Evolutionary conservation across 1,140 invertebrate species (phyloP), one percentile per base, ranked within the genome.

Genomic region (Lepeophtheirus salmonis): DNA sequence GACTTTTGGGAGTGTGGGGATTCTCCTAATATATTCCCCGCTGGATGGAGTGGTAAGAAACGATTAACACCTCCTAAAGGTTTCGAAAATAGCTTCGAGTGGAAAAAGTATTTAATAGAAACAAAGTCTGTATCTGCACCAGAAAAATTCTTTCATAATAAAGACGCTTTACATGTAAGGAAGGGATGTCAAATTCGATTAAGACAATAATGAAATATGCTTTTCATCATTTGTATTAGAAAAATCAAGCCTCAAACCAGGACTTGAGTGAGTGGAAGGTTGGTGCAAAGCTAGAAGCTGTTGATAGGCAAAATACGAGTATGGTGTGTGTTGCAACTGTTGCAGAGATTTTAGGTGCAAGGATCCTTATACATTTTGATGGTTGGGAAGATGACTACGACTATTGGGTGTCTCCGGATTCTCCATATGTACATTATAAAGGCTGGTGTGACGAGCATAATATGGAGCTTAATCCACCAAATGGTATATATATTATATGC

Each of bases 1-100:
- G 89, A 96, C 72, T 96, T 89, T 71, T 97, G 90, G 90, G 79
- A 83, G 12, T 91, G 94, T 73, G 83, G 84, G 0, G 84, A 95
- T 69, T 89, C 84, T 1, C 77, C 80, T 65, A 83, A 90, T 68
- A 86, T 96, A 30, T 96, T 96, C 71, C 89, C 86, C 4, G 78
- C 81, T 30, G 88, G 89, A n/a, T 96, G 87, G 84, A 89, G 89
- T 67, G 84, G 89, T 64, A 76, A 77, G 2, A 80, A 84, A 22
- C 69, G 77, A 26, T 67, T 91, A 26, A 79, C 83, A 64, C 80
- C 84, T 2, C 89, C 90, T 0, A 80, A 80, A 65, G 80, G 79
- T 64, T 80, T 79, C 63, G 75, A 71, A 2, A 17, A 61, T 70
- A n/a, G 72, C 66, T 95, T 95, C 68, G 81, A 79, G 66, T 95